These are phyloP conservation scores for Lasioglossum baleicum DNA, from an alignment of 1,140 invertebrate genomes.

Conservation along the genomic window DNA sequence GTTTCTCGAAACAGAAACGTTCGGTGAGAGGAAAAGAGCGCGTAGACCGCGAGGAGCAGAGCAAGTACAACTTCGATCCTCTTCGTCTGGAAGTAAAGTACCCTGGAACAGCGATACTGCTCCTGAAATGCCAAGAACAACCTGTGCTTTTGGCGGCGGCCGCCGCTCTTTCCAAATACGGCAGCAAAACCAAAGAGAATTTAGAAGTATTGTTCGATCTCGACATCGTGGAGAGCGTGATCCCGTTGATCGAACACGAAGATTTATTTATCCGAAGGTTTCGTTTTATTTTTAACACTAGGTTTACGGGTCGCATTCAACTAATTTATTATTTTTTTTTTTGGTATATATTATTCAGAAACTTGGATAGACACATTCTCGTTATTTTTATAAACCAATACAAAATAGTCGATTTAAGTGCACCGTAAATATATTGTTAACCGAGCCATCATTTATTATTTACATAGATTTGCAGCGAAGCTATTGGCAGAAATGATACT, in stretches of 20 bases:
- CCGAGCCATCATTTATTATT: neutral
- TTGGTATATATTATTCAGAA: too few species aligned
- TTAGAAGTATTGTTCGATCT: slow-evolving; percentile 68
- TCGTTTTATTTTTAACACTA: too few species aligned
- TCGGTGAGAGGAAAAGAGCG: slow-evolving; percentile 45
- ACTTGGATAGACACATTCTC: too few species aligned
- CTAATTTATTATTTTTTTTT: too few species aligned
- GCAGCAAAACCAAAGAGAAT: slow-evolving; percentile 61
- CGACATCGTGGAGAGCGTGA: slow-evolving; percentile 61
- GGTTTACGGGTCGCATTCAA: too few species aligned
- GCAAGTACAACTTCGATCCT: slow-evolving; percentile 57
- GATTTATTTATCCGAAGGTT: slow-evolving; percentile 72
- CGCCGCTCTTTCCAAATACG: slow-evolving; percentile 68
- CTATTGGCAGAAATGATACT: slow-evolving; percentile 70
- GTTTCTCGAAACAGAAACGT: slow-evolving; percentile 47
- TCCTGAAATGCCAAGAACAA: slow-evolving; percentile 69
- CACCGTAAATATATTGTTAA: too few species aligned
- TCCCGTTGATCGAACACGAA: slow-evolving; percentile 68
- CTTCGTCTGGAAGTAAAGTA: slow-evolving; percentile 63
- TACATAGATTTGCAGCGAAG: slow-evolving; percentile 71
- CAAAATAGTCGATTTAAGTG: too few species aligned
- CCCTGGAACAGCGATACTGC: slow-evolving; percentile 67
- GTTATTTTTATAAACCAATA: too few species aligned
- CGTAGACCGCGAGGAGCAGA: slow-evolving; percentile 43
- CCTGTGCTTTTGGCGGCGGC: slow-evolving; percentile 65